Conservation (phyloP, 2,888 invertebrate species). For the Epirrita christyi region DNA sequence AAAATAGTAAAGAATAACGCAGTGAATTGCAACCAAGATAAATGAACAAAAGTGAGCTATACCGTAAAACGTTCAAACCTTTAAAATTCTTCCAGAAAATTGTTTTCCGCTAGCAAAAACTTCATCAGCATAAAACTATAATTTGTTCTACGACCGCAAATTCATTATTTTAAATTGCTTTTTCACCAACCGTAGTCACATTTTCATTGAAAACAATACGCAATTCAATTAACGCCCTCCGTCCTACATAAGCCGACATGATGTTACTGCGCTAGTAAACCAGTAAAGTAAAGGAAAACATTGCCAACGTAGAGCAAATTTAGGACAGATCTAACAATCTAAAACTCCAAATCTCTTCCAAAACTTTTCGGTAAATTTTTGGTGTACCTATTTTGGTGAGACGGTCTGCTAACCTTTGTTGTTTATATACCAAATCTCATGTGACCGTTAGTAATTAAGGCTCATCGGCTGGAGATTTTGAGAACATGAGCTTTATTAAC, state of each 20-base stretch:
- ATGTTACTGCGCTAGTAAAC: slow-evolving; percentile 48
- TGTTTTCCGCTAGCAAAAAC: slow-evolving; percentile 8
- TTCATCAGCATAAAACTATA: slow-evolving; percentile 14
- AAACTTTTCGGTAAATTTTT: no score
- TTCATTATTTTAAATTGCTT: slow-evolving; percentile 23
- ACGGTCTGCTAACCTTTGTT: no score
- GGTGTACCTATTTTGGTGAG: no score
- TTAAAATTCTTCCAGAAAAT: no score
- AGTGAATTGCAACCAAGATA: no score
- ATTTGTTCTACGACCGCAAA: slow-evolving; percentile 16
- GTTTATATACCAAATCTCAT: no score
- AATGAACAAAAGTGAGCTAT: no score
- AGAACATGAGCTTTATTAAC: no score
- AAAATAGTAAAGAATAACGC: neutral
- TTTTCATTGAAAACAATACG: slow-evolving; percentile 36
- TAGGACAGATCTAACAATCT: neutral
- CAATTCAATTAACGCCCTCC: slow-evolving; percentile 60
- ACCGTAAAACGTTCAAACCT: no score
- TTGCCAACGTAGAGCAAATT: slow-evolving; percentile 14
- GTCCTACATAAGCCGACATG: slow-evolving; percentile 63
- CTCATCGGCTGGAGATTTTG: no score
- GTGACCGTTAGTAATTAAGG: no score
- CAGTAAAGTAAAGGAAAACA: slow-evolving; percentile 17
- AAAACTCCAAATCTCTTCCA: no score
- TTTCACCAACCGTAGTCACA: slow-evolving; percentile 26